These are phyloP conservation scores for Hafferia zeledoni DNA, from an alignment of 2,797 vertebrate species.

Conservation along the genomic window DNA sequence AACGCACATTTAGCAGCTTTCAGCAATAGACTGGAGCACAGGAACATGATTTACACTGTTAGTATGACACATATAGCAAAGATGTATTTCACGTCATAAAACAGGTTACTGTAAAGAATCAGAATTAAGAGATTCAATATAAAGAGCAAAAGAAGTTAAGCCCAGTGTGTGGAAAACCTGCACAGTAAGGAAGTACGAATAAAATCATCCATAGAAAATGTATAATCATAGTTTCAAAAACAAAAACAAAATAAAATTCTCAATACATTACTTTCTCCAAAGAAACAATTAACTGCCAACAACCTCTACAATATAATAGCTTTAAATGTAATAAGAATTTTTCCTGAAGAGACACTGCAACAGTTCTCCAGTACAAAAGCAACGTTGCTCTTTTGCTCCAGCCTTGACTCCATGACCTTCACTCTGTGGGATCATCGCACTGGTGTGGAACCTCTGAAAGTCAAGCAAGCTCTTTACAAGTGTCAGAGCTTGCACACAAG, in stretches of 20 bases:
- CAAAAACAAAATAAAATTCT: background rate
- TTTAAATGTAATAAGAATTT: background rate
- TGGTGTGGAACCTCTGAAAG: background rate
- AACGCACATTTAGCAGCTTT: background rate
- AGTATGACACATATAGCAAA: background rate
- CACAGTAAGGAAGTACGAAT: background rate
- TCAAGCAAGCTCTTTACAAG: background rate
- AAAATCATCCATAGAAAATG: constrained; percentile 18
- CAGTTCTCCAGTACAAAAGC: background rate
- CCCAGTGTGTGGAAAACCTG: background rate
- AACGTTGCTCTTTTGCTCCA: background rate
- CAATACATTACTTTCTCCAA: background rate
- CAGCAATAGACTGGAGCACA: background rate
- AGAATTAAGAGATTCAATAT: background rate
- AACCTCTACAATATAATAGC: background rate
- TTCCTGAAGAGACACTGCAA: constrained; percentile 6
- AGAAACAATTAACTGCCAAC: background rate
- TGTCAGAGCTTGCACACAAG: background rate
- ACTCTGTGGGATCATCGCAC: background rate
- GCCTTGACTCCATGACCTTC: background rate
- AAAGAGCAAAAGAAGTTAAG: background rate
- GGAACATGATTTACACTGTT: background rate
- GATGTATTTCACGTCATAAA: background rate
- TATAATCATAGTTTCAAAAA: background rate
- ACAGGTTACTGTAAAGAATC: background rate